Conservation (phyloP, 2,888 invertebrate species). For the Dasypolia templi region DNA sequence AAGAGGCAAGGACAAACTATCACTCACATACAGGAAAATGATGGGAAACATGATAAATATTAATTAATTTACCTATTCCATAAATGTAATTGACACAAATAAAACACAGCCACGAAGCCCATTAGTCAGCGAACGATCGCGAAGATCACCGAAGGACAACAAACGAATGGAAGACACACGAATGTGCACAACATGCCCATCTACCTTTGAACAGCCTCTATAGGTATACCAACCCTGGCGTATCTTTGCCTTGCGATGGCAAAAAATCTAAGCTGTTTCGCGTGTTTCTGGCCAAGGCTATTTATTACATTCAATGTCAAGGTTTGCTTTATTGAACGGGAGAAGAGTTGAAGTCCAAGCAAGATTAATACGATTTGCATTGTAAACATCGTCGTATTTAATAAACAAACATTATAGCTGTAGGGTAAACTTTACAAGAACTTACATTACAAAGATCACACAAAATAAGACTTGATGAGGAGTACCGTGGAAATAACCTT, state of each 20-base stretch:
- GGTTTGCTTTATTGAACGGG: slow-evolving; percentile 36
- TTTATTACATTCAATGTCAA: slow-evolving; percentile 46
- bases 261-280: slow-evolving; percentile 31
- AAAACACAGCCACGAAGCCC: slow-evolving; percentile 20
- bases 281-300: slow-evolving; percentile 32
- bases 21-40: slow-evolving; percentile 7
- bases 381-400: slow-evolving; percentile 17
- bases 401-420: slow-evolving; percentile 18
- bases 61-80: slow-evolving; percentile 31
- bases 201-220: background rate
- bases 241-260: slow-evolving; percentile 20
- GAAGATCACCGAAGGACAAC: slow-evolving; percentile 17
- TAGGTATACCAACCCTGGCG: background rate
- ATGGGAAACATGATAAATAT: slow-evolving; percentile 20
- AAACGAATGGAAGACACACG: background rate
- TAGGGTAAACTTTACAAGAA: slow-evolving; percentile 7
- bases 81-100: slow-evolving; percentile 26
- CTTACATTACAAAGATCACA: slow-evolving; percentile 17
- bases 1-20: background rate
- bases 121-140: slow-evolving; percentile 22
- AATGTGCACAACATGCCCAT: background rate
- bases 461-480: slow-evolving; percentile 15
- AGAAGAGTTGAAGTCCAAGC: slow-evolving; percentile 25
- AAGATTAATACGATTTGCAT: slow-evolving; percentile 22
- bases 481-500: slow-evolving; percentile 1